A percentile compares a stretch with the other conserved stretches of the same genome.
Evolutionary conservation across 2,797 vertebrate genomes (phyloP).

Genomic region (Chloroceryle amazona): DNA sequence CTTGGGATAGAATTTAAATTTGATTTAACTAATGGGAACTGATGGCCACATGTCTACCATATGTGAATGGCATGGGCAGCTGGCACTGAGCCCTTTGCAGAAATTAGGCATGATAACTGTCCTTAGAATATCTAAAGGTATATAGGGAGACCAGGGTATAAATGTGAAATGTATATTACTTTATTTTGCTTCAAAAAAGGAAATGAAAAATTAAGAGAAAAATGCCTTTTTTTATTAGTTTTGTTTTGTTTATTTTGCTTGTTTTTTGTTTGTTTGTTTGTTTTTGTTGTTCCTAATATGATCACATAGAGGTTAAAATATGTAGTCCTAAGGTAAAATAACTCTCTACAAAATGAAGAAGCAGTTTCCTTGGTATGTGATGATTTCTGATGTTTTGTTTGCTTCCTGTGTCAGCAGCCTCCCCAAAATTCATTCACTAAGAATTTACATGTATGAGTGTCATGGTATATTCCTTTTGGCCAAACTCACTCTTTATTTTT

Average conservation of each 20-base stretch:
- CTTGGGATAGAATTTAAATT: background rate
- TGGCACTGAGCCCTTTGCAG: background rate
- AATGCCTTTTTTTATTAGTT: background rate
- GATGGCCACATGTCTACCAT: background rate
- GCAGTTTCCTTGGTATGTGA: background rate
- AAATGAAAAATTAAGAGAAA: background rate
- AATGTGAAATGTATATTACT: background rate
- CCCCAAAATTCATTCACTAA: slow-evolving; percentile 52
- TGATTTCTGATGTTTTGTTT: slow-evolving; percentile 18
- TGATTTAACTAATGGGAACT: background rate
- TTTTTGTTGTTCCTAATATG: background rate
- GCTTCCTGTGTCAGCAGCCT: slow-evolving; percentile 16
- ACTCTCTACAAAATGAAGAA: background rate
- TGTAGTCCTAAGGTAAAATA: background rate
- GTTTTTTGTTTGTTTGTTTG: background rate
- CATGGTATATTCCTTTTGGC: slow-evolving; percentile 19
- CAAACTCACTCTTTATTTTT: slow-evolving; percentile 2
- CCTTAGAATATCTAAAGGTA: background rate
- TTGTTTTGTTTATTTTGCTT: too few relatives aligned
- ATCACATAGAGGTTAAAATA: background rate
- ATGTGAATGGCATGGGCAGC: background rate
- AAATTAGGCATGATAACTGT: background rate
- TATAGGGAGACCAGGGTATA: background rate
- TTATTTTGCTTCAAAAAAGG: background rate
- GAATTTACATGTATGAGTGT: slow-evolving; percentile 14